Base-by-base conservation (phyloP, 1,140 invertebrate genomes). In the Drosophila sechellia region DNA sequence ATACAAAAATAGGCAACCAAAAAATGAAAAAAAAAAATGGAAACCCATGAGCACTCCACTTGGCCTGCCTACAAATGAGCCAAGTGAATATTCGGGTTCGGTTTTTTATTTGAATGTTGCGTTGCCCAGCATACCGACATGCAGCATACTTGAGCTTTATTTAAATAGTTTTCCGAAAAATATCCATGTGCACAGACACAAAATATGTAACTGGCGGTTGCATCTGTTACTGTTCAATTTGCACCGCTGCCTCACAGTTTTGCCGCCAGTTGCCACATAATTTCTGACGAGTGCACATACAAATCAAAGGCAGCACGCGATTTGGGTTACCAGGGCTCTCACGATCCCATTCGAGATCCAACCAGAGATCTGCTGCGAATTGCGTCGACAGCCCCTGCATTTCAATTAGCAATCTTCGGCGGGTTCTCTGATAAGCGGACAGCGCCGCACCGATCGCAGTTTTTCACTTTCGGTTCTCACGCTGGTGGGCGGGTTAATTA, bases 41-140 rank as follows among this genome's bases (percentile, higher is more conserved):
- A 63, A 63, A 43, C 59, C 65, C 64, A 50, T 65, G 64, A 68
- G 64, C 73, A 81, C 79, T 81, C 61, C 79, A 81, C 79, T 81
- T 81, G 78, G 78, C 20, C 79, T 81, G 79, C 79, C 79, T 81
- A 81, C 79, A 68, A 81, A 81, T 81, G 79, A 77, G 74, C 79
- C 59, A 68, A 72, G 73, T 81, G 79, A 81, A 81, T 77, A 81
- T 81, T 70, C 73, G 78, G 71, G 72, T 76, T 76, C 50, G 70
- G 52, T 43, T 43, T 74, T 50, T 42, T 66, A 43, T 79, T 60
- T 56, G 58, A 52, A 42, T 72, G 49, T 81, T 81, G 69, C 73
- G 63, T 78, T 74, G 60, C 57, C 64, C 79, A 77, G 79, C 73
- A 78, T 77, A 55, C 79, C 79, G 48, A 72, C 79, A 81, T 81